These are phyloP conservation scores for Synergus japonicus DNA, from an alignment of 2,888 invertebrate genomes.

Conservation along the genomic window DNA sequence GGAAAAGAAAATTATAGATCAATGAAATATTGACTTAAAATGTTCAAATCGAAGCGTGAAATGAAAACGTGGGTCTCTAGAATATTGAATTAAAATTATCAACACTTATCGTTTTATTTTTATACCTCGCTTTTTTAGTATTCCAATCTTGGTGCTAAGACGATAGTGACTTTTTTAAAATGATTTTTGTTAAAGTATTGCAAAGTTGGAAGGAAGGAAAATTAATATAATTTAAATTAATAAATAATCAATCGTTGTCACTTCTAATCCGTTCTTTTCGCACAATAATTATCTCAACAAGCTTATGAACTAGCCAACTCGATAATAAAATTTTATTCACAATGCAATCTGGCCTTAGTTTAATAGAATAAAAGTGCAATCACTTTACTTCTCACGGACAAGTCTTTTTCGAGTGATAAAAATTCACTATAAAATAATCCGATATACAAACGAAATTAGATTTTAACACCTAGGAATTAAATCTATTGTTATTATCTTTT, in stretches of 20 bases:
- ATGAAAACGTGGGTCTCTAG: background rate
- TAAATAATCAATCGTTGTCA: background rate
- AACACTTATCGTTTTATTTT: background rate
- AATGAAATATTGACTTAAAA: background rate
- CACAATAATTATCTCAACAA: background rate
- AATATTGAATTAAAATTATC: constrained; percentile 12
- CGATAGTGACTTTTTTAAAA: background rate
- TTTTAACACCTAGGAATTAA: background rate
- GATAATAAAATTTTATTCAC: constrained; percentile 1
- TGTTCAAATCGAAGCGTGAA: background rate
- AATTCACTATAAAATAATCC: constrained; percentile 2
- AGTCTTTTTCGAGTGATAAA: background rate
- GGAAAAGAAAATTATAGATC: background rate
- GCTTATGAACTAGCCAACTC: background rate
- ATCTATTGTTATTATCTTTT: background rate
- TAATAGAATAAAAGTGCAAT: background rate
- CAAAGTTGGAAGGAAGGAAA: background rate
- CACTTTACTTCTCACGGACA: background rate
- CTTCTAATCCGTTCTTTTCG: background rate
- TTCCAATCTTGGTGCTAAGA: constrained; percentile 6
- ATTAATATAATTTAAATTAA: background rate
- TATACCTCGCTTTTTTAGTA: background rate
- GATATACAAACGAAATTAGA: background rate
- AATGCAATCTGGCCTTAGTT: background rate
- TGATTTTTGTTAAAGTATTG: too few relatives aligned